A percentile compares a stretch with the other conserved stretches of the same genome.
phyloP scores from a whole-genome alignment of 2,797 vertebrate species.

The Champsocephalus gunnari region DNA sequence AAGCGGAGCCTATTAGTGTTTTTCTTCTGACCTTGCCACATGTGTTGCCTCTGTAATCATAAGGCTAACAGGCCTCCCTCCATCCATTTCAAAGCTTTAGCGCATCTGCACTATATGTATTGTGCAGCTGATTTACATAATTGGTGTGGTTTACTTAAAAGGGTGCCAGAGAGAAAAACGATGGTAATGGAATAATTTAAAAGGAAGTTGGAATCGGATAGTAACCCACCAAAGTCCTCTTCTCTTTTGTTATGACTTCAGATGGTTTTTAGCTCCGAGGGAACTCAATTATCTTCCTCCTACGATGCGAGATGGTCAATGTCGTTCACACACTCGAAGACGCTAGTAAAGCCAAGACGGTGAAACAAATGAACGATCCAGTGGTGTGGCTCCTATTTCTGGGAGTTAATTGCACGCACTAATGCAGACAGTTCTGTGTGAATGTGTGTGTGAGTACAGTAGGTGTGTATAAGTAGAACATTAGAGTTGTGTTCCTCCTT shows the following conservation, averaged over 20 bases:
- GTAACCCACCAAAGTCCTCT: slow-evolving; percentile 71
- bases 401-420: slow-evolving; percentile 56
- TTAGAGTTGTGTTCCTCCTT: neutral
- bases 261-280: slow-evolving; percentile 76
- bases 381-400: slow-evolving; percentile 55
- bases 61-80: slow-evolving; percentile 68
- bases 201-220: slow-evolving; percentile 76
- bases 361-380: slow-evolving; percentile 71
- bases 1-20: slow-evolving; percentile 65
- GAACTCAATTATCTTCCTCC: slow-evolving; percentile 80
- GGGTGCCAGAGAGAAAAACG: slow-evolving; percentile 82
- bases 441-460: slow-evolving; percentile 31
- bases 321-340: slow-evolving; percentile 68
- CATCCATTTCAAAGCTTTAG: slow-evolving; percentile 74
- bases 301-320: slow-evolving; percentile 74
- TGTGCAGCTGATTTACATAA: slow-evolving; percentile 86
- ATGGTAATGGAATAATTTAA: slow-evolving; percentile 86
- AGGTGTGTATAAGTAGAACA: slow-evolving; percentile 8
- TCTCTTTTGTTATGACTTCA: slow-evolving; percentile 77
- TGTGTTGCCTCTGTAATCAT: slow-evolving; percentile 70
- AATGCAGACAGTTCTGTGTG: slow-evolving; percentile 43
- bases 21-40: slow-evolving; percentile 68
- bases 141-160: slow-evolving; percentile 87
- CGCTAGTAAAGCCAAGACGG: slow-evolving; percentile 63
- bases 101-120: slow-evolving; percentile 77